phyloP scores from a whole-genome alignment of 2,113 vertebrate genomes.

The Oryzias curvinotus region DNA sequence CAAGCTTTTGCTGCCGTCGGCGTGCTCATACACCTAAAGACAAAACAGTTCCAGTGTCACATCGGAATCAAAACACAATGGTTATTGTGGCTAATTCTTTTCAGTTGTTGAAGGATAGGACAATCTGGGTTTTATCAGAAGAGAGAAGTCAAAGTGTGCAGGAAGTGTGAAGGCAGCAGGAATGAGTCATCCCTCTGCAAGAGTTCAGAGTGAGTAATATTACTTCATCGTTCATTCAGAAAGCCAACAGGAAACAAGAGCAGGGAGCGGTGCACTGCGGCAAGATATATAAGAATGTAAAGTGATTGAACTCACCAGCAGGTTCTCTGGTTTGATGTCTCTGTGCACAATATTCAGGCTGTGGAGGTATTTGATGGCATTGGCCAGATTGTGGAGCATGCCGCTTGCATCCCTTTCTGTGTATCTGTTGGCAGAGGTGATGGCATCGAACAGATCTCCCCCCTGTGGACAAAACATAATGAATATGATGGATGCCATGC shows the following conservation, averaged over 20 bases:
- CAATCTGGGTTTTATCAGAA: conserved; percentile 7
- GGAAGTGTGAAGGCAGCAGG: conserved; percentile 49
- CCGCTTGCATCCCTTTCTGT: conserved; percentile 95
- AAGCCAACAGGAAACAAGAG: neutral
- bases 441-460: conserved; percentile 97
- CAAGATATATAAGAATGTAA: conserved; percentile 10
- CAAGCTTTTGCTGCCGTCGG: conserved; percentile 95
- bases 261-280: neutral
- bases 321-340: conserved; percentile 98
- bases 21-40: conserved; percentile 92
- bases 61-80: neutral
- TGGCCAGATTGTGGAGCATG: conserved; percentile 97
- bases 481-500: neutral
- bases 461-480: conserved; percentile 76
- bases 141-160: conserved; percentile 19
- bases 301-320: conserved; percentile 84
- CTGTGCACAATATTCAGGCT: conserved; percentile 97
- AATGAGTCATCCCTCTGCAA: conserved; percentile 51
- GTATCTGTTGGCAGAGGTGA: conserved; percentile 97
- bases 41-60: neutral
- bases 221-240: conserved; percentile 47
- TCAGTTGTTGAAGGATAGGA: conserved; percentile 3
- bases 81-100: neutral
- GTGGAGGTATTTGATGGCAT: conserved; percentile 98
- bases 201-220: conserved; percentile 33